Evolutionary conservation across 2,888 invertebrate species (phyloP).

Genomic region (Girardia tigrina): DNA sequence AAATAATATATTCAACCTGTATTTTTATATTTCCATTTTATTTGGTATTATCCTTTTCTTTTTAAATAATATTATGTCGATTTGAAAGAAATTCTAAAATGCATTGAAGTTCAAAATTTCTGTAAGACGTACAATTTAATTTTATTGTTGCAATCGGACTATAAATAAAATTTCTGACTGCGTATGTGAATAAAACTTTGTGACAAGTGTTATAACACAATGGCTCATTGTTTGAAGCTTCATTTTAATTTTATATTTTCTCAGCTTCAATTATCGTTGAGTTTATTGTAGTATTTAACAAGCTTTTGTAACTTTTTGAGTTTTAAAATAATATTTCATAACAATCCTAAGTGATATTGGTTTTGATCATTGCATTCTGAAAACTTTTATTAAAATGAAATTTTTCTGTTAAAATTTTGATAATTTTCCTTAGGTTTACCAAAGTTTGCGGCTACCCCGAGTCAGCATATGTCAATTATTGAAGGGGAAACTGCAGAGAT

Average conservation of each 20-base stretch:
- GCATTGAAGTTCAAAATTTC: neutral
- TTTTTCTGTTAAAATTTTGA: neutral
- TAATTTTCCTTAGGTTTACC: constrained; percentile 7
- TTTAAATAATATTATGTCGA: too few relatives aligned
- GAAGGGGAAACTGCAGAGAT: constrained; percentile 32
- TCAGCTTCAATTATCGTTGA: neutral
- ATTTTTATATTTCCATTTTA: too few relatives aligned
- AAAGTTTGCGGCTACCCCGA: neutral
- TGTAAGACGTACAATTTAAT: neutral
- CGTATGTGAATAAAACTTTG: neutral
- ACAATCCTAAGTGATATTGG: too few relatives aligned
- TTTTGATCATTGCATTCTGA: too few relatives aligned
- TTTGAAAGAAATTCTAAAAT: too few relatives aligned
- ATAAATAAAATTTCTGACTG: too few relatives aligned
- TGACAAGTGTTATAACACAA: constrained; percentile 17
- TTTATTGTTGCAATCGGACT: too few relatives aligned
- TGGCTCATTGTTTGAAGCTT: neutral
- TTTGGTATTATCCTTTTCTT: too few relatives aligned
- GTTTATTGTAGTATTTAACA: too few relatives aligned
- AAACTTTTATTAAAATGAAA: neutral
- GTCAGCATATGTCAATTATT: neutral
- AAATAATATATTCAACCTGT: too few relatives aligned
- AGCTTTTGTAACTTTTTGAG: too few relatives aligned
- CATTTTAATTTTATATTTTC: neutral
- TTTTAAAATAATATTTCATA: too few relatives aligned